phyloP scores from a whole-genome alignment of 2,888 invertebrate genomes.

The Sphaeridia pumilis region DNA sequence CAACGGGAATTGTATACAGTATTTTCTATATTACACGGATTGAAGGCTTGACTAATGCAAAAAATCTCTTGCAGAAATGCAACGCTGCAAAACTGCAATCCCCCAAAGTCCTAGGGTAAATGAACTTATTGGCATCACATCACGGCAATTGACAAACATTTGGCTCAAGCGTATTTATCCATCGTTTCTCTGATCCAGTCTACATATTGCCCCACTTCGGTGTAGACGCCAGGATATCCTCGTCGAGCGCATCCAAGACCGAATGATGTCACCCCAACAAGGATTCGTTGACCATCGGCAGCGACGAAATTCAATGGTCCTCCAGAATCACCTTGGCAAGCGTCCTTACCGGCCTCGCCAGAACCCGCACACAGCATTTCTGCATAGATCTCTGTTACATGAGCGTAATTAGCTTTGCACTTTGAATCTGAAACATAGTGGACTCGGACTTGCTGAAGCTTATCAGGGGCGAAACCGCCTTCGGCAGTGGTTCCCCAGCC shows the following conservation, averaged over 20 bases:
- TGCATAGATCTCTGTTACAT: not conserved
- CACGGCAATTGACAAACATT: too few relatives aligned
- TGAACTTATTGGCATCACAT: too few relatives aligned
- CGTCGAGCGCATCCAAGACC: constrained; percentile 6
- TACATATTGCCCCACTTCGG: constrained; percentile 1
- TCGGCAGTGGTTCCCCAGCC: constrained; percentile 14
- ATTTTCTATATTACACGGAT: too few relatives aligned
- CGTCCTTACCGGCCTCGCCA: constrained; percentile 16
- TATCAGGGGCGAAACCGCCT: constrained; percentile 4
- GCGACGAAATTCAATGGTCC: not conserved
- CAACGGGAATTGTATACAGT: too few relatives aligned
- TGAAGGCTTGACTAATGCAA: too few relatives aligned
- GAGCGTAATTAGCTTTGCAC: not conserved
- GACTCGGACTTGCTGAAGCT: constrained; percentile 3
- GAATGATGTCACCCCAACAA: constrained; percentile 5
- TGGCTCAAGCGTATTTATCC: too few relatives aligned
- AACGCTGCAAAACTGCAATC: too few relatives aligned
- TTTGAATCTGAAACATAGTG: constrained; percentile 4
- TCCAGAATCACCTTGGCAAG: constrained; percentile 19
- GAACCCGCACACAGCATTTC: constrained; percentile 19
- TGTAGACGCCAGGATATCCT: constrained; percentile 7
- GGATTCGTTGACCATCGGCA: not conserved
- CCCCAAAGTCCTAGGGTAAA: too few relatives aligned
- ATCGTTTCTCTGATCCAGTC: not conserved
- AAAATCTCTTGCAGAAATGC: too few relatives aligned